phyloP scores from a whole-genome alignment of 2,113 vertebrate species.

The mouse (Mus musculus) region GRCm39 chr6:125317001-125317500 shows the following conservation, averaged over 20 bases:
- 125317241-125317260: background rate
- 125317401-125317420: background rate
- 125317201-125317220: too few relatives aligned
- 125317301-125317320: background rate
- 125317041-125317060: background rate
- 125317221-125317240: conserved; percentile 4
- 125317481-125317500: background rate
- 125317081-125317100: too few relatives aligned
- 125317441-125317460: background rate
- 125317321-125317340: background rate
- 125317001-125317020: too few relatives aligned
- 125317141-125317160: background rate
- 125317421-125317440: background rate
- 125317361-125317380: background rate
- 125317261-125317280: background rate
- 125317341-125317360: background rate
- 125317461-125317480: background rate
- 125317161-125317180: too few relatives aligned
- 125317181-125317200: background rate
- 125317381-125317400: background rate
- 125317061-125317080: background rate
- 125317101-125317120: too few relatives aligned
- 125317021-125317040: background rate
- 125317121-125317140: background rate
- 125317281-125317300: background rate